Evolutionary conservation across 2,888 invertebrate species (phyloP).

Genomic region (Ditylenchus weischeri): DNA sequence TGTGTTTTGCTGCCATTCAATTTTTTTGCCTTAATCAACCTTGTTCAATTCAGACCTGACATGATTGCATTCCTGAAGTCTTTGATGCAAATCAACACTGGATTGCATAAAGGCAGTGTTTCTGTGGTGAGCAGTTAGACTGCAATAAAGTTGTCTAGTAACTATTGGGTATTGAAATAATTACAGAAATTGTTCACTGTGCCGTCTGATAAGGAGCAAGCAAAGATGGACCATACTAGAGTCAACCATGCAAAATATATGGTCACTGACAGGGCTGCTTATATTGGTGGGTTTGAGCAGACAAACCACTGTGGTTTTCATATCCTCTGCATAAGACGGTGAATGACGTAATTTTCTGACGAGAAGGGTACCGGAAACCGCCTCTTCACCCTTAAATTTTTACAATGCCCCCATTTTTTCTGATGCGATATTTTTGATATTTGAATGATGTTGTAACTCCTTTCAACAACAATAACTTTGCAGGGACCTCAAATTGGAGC

Average conservation of each 20-base stretch:
- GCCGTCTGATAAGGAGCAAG: conserved; percentile 23
- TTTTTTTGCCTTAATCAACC: too few species aligned
- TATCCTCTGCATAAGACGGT: too few species aligned
- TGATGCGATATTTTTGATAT: too few species aligned
- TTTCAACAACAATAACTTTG: background rate
- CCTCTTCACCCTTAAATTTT: background rate
- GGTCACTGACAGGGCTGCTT: conserved; percentile 85
- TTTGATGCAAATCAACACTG: conserved; percentile 35
- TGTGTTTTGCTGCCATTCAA: too few species aligned
- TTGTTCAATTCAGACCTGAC: conserved; percentile 63
- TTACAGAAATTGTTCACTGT: conserved; percentile 34
- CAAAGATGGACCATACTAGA: conserved; percentile 64
- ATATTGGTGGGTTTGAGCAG: conserved; percentile 77
- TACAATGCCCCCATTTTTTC: background rate
- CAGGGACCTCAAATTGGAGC: conserved; percentile 80
- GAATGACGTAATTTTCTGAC: background rate
- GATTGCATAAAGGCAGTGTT: conserved; percentile 2
- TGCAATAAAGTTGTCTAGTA: background rate
- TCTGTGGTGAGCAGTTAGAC: background rate
- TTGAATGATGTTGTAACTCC: too few species aligned
- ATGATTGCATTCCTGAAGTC: conserved; percentile 67
- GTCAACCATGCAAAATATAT: conserved; percentile 96
- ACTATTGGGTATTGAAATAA: background rate
- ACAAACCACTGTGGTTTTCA: background rate
- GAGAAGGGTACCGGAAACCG: too few species aligned